A percentile compares a stretch with the other conserved stretches of the same genome.
Conservation (phyloP, 2,888 invertebrate species). For the Teleogryllus oceanicus region DNA sequence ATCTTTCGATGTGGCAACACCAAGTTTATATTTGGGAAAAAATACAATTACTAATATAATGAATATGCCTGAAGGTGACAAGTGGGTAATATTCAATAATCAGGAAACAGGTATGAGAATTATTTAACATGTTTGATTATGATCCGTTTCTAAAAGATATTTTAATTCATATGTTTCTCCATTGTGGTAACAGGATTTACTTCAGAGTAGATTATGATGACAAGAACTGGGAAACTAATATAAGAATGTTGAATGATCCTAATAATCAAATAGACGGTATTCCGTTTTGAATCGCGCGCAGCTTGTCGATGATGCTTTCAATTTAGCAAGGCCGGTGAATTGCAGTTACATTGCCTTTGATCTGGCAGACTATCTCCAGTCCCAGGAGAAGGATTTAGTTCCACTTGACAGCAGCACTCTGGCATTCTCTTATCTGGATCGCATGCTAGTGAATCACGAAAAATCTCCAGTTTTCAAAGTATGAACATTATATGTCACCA, state of each 20-base stretch:
- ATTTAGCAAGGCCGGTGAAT: not conserved
- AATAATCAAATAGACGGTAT: not conserved
- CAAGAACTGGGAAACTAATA: not conserved
- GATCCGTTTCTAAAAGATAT: not conserved
- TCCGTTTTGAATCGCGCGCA: not conserved
- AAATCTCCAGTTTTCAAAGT: conserved; percentile 44
- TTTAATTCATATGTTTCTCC: not conserved
- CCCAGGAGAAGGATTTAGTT: not conserved
- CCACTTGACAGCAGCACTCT: not conserved
- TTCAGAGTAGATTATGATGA: not conserved
- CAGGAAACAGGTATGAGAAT: not conserved
- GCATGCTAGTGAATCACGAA: conserved; percentile 49
- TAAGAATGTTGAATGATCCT: not conserved
- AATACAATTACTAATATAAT: not conserved
- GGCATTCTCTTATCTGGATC: conserved; percentile 45
- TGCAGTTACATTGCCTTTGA: not conserved
- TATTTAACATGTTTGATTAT: not conserved
- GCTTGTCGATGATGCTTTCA: not conserved
- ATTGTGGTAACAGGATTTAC: not conserved
- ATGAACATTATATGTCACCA: too few species aligned
- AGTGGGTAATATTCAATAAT: not conserved
- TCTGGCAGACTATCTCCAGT: not conserved
- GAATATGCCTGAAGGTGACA: not conserved
- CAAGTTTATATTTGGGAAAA: not conserved
- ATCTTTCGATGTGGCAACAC: not conserved